Percentiles rank a stretch among this genome's conserved stretches.
phyloP scores from a whole-genome alignment of 2,113 vertebrate genomes.

The Vulpes vulpes region DNA sequence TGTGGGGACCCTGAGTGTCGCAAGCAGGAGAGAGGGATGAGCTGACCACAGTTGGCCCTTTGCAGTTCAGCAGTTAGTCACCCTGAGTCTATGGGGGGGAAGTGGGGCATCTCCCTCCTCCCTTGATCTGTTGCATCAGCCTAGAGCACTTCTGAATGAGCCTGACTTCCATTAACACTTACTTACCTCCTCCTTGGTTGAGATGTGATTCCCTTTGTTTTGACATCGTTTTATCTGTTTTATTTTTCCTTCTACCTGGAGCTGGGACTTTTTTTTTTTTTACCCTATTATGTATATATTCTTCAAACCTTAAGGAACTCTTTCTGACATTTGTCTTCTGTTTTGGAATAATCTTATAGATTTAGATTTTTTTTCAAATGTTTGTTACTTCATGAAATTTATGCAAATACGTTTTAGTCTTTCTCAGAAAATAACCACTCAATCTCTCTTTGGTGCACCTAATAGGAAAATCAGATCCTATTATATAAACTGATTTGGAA shows the following conservation, averaged over 20 bases:
- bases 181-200: too few relatives aligned
- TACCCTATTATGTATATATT: neutral
- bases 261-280: neutral
- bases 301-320: neutral
- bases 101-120: accelerated
- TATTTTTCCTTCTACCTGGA: neutral
- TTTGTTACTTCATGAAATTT: neutral
- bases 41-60: too few relatives aligned
- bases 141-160: neutral
- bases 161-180: neutral
- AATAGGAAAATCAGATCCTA: neutral
- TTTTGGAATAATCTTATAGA: neutral
- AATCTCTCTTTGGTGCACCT: neutral
- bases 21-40: neutral
- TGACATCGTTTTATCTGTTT: neutral
- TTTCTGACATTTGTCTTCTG: neutral
- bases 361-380: neutral
- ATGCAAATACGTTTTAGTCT: neutral
- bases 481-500: neutral
- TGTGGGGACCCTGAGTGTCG: accelerated
- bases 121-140: neutral
- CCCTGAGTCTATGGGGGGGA: neutral
- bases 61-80: neutral
- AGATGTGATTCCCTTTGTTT: neutral
- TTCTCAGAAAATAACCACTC: neutral